Evolutionary conservation across 1,140 invertebrate species (phyloP).

Genomic region (Lutraria rhynchaena): DNA sequence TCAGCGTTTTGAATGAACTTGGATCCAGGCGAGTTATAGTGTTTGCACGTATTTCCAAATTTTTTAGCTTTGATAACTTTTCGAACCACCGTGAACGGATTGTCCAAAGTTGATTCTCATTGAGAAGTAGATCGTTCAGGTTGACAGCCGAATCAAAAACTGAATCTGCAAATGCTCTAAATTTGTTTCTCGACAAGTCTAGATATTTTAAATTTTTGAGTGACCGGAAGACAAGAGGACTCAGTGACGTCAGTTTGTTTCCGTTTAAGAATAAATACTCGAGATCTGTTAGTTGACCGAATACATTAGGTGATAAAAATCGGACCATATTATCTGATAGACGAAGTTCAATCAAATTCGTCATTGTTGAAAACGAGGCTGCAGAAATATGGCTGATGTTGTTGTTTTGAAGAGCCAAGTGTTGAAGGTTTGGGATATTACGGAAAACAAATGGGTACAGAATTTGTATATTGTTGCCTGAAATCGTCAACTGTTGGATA

Average conservation of each 20-base stretch:
- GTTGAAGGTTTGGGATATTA: conserved; percentile 32
- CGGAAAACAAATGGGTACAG: conserved; percentile 51
- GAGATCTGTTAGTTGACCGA: conserved; percentile 26
- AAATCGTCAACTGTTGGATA: conserved; percentile 46
- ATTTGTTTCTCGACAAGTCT: conserved; percentile 61
- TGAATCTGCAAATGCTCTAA: conserved; percentile 43
- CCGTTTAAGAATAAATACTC: conserved; percentile 55
- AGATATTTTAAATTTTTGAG: conserved; percentile 48
- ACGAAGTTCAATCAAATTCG: conserved; percentile 50
- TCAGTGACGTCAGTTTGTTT: conserved; percentile 46
- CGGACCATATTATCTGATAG: conserved; percentile 57
- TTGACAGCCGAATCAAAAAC: conserved; percentile 52
- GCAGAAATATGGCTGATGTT: conserved; percentile 56
- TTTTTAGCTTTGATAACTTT: conserved; percentile 42
- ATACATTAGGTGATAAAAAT: conserved; percentile 42
- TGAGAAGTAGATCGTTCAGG: conserved; percentile 50
- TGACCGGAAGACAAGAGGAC: conserved; percentile 12
- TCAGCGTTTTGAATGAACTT: conserved; percentile 42
- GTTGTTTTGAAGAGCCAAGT: conserved; percentile 61
- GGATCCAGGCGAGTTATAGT: conserved; percentile 44
- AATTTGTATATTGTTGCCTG: conserved; percentile 57
- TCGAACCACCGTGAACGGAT: conserved; percentile 60
- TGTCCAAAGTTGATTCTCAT: conserved; percentile 55
- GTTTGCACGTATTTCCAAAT: conserved; percentile 52
- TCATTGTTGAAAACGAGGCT: conserved; percentile 34